phyloP scores from a whole-genome alignment of 2,113 vertebrate species.

The Oostethus manadensis region DNA sequence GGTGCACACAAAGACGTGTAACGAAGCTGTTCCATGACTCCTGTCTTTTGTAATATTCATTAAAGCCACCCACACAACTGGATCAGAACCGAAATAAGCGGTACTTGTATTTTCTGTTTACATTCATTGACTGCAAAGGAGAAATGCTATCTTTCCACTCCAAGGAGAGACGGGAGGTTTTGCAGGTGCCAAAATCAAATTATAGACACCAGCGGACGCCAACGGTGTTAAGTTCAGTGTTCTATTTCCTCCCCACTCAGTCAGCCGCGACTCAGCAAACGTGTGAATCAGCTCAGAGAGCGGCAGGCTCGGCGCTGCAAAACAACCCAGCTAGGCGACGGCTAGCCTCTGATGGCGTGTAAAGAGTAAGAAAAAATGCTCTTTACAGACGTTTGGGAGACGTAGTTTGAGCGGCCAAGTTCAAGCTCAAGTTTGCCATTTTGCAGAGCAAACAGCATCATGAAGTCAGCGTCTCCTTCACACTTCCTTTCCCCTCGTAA shows the following conservation, averaged over 20 bases:
- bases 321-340: not conserved
- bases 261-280: constrained; percentile 24
- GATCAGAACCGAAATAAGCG: not conserved
- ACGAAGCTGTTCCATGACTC: too few species aligned
- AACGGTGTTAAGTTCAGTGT: constrained; percentile 4
- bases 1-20: too few species aligned
- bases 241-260: not conserved
- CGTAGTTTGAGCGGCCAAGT: not conserved
- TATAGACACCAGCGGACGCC: not conserved
- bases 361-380: not conserved
- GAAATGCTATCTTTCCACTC: not conserved
- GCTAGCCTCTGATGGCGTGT: constrained; percentile 9
- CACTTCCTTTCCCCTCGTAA: constrained; percentile 20
- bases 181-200: not conserved
- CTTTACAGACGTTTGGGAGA: constrained; percentile 7
- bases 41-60: not conserved
- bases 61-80: not conserved
- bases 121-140: not conserved
- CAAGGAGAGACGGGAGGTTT: not conserved
- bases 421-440: constrained; percentile 12
- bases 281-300: constrained; percentile 20
- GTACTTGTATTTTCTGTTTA: not conserved
- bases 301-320: not conserved
- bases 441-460: constrained; percentile 22
- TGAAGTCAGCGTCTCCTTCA: constrained; percentile 21